Evolutionary conservation across 2,888 invertebrate species (phyloP), one percentile per base, ranked within the genome.

Genomic region (Hymenopus coronatus): DNA sequence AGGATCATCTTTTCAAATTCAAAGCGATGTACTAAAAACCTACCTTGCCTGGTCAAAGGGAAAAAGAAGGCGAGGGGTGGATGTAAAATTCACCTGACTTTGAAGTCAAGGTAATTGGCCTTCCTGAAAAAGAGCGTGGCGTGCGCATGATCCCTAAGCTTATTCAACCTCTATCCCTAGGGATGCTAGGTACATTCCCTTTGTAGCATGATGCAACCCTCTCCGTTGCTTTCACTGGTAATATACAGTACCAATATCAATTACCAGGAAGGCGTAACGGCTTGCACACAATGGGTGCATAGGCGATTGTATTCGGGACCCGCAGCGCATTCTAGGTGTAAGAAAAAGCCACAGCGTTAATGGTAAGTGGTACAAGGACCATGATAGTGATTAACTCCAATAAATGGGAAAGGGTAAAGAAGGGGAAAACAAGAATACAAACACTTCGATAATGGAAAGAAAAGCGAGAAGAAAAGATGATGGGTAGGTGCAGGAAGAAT

Each of bases 201-300:
- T 70, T 70, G 54, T 70, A 70, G 20, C 54, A 70, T 86, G 86
- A 86, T 30, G 86, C 70, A 86, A 86, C 86, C 86, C 30, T 30
- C 86, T 81, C 70, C 54, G 54, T 86, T 81, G 28, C 86, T 28
- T 81, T 86, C 30, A 54, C 28, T 30, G 25, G 14, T 86, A 86
- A 86, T 86, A 70, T 86, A 86, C 28, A 70, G 81, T 86, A 30
- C 81, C 46, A 86, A 86, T 81, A 70, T 86, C 86, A 81, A 86
- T 86, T 86, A 70, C 54, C 86, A 28, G 54, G 54, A 70, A 70
- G 54, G 54, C 54, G 54, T 70, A 15, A 70, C 54, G 54, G 15
- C 20, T 70, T 70, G 20, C 20, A 70, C 54, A 70, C 54, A 70
- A 70, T 70, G 25, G 20, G 0, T 15, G 25, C 54, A 70, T 20